These are phyloP conservation scores for Parotia lawesii DNA, from an alignment of 2,113 vertebrate genomes.

Conservation along the genomic window DNA sequence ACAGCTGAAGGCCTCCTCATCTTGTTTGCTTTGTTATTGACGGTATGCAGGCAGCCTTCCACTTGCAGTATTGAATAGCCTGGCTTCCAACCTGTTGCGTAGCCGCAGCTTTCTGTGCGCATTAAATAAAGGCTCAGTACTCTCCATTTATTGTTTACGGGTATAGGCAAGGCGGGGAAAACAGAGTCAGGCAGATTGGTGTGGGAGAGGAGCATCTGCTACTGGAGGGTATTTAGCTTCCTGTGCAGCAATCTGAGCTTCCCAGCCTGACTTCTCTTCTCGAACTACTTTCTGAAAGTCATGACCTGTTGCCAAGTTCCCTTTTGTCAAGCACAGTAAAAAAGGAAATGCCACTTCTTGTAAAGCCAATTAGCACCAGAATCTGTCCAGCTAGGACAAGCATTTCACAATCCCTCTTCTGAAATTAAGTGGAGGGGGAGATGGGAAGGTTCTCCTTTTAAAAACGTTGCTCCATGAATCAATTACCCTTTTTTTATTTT, in stretches of 20 bases:
- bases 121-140: neutral
- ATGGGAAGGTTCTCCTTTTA: neutral
- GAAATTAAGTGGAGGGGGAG: neutral
- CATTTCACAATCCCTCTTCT: neutral
- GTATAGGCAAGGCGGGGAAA: neutral
- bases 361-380: neutral
- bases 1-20: neutral
- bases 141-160: neutral
- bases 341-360: neutral
- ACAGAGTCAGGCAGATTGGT: neutral
- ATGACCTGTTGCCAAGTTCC: conserved; percentile 1
- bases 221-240: neutral
- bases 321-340: neutral
- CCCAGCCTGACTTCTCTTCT: neutral
- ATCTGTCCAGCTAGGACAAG: neutral
- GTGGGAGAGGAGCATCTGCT: conserved; percentile 5
- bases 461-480: neutral
- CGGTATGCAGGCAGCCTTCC: neutral
- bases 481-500: neutral
- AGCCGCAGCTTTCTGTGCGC: neutral
- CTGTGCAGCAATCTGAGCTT: neutral
- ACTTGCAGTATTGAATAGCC: neutral
- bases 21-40: neutral
- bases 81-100: neutral
- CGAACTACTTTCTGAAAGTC: neutral